Evolutionary conservation across 1,140 invertebrate genomes (phyloP), one percentile per base, ranked within the genome.

Genomic region (Heliconius nattereri): DNA sequence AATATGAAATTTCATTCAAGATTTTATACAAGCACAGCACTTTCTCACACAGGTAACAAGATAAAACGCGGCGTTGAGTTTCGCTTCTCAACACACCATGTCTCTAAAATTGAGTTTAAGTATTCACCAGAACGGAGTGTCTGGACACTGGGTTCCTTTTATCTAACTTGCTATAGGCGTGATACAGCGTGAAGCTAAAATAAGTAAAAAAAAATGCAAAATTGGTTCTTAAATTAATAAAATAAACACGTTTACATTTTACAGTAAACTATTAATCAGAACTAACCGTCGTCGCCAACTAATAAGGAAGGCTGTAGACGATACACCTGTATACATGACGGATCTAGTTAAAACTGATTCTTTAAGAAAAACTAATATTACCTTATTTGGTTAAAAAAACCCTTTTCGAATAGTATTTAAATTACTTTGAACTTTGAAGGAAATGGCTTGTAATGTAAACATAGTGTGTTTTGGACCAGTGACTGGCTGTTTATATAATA

Each of bases 201-300:
- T 0, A 11, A 40, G 13, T 3, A 40, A 40, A 8, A 66, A 66
- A 26, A 66, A 3, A 1, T 1, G 3, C 23, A 26, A 66, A 16
- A 66, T 66, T 16, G 11, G 13, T 66, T 1, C 49, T 66, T 71
- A 80, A 78, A 83, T 78, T 54, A 80, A 79, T 79, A 75, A 73
- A 80, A 71, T 76, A 79, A 78, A 83, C 81, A 73, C 75, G 78
- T 76, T 80, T 73, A 70, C 75, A 78, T 75, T 75, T 72, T 66
- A 78, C 80, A 75, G 80, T 81, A 81, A 81, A 75, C 76, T 75
- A 79, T 81, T 85, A 85, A 85, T 85, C 81, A 83, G 80, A 32
- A 71, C 79, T 85, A 78, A 83, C 84, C 57, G 84, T 85, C 83
- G 81, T 85, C 83, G 81, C 73, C 76, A 72, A 75, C 79, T 37